Evolutionary conservation across 2,888 invertebrate species (phyloP).

Genomic region (Margaritifera margaritifera): DNA sequence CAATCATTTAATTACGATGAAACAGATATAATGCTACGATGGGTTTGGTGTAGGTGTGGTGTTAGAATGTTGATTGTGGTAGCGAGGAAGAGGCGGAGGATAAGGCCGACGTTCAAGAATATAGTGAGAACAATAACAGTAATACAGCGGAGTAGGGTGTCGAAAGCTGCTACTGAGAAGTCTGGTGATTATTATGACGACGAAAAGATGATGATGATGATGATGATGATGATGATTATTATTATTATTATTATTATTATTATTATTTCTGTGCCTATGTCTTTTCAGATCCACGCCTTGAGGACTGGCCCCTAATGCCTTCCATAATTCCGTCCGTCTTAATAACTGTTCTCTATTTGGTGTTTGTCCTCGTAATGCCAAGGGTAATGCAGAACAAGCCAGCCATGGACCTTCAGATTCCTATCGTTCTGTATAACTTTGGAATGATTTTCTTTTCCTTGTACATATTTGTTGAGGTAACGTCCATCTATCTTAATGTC

Average conservation of each 20-base stretch:
- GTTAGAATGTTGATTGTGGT: too few relatives aligned
- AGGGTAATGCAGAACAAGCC: conserved; percentile 31
- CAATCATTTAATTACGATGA: too few relatives aligned
- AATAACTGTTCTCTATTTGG: conserved; percentile 21
- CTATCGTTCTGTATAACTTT: conserved; percentile 31
- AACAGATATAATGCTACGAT: too few relatives aligned
- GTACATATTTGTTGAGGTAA: conserved; percentile 25
- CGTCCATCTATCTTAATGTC: not conserved
- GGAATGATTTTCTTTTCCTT: conserved; percentile 23
- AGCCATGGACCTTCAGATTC: conserved; percentile 15
- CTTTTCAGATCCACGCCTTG: conserved; percentile 34
- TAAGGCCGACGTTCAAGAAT: too few relatives aligned
- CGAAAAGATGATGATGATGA: too few relatives aligned
- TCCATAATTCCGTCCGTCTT: conserved; percentile 20
- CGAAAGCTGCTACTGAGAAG: too few relatives aligned
- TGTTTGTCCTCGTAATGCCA: conserved; percentile 28
- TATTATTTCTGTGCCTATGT: not conserved
- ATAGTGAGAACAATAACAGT: too few relatives aligned
- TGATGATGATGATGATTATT: too few relatives aligned
- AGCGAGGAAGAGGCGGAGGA: too few relatives aligned
- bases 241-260: not conserved
- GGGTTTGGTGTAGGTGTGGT: too few relatives aligned
- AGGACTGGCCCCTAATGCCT: conserved; percentile 26
- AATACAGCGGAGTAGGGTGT: too few relatives aligned
- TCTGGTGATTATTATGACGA: too few relatives aligned